Evolutionary conservation across 1,140 invertebrate species (phyloP), one percentile per base, ranked within the genome.

Genomic region (Dinoponera quadriceps): DNA sequence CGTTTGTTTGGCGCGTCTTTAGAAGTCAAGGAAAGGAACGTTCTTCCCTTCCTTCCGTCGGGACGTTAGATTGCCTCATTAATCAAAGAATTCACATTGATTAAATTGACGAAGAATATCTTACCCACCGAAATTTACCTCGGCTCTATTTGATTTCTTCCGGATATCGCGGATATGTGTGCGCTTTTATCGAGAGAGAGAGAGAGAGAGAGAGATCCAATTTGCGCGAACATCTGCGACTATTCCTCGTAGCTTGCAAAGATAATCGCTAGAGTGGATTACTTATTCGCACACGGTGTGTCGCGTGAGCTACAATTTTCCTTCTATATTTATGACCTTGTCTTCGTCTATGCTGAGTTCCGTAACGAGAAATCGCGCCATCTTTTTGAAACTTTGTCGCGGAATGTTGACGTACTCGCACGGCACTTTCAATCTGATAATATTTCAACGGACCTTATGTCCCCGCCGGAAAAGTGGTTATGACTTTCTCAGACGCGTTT

Each of bases 381-480:
- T 22, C 18, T 38, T 74, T 59, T 62, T 62, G 27, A 75, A 62
- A 51, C 27, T 62, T 63, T n/a, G n/a, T 75, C 38, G n/a, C 44
- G 59, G n/a, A 51, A 75, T 75, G 73, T 63, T 63, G 73, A 51
- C 59, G 18, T 60, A 60, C 13, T 29, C 38, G 18, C 57, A 49
- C 25, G 57, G n/a, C 38, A 74, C 44, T 74, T 75, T 49, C 25
- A 51, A 51, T 13, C 14, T 63, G 59, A 75, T 75, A 75, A 51
- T 75, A 33, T 63, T 63, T 49, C 59, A 63, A 33, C 73, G 59
- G 16, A 63, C 7, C 14, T 75, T n/a, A 74, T 25, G 44, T 54
- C 59, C 14, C 49, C 22, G 14, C 4, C 44, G n/a, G n/a, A 29
- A 75, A 75, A 63, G 25, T 62, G 44, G 27, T 63, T 33, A 51